Base-by-base conservation (phyloP, 2,113 vertebrate genomes). In the Brachyhypopomus gauderio region DNA sequence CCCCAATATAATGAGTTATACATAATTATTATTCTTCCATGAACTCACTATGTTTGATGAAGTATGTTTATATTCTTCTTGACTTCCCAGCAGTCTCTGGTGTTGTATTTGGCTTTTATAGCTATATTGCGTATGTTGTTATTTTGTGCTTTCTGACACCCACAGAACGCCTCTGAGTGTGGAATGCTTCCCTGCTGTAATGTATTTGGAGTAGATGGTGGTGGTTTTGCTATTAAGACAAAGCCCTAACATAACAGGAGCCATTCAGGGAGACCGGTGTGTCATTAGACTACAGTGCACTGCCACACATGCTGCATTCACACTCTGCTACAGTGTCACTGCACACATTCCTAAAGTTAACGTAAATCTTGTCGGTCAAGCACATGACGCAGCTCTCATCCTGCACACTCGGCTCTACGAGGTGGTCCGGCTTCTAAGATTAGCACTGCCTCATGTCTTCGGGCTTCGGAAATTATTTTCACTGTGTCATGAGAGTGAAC, bases 131-230 rank as follows among this genome's bases (percentile, higher is more conserved):
- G 41, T 45, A 36, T 89, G 88, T 91, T 92, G 90, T 90, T 92
- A 87, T 90, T 90, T 92, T 86, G 81, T 87, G 89, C 88, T 89
- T 89, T 83, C 82, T 88, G 83, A 83, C 86, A 89, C 85, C 85
- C 86, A 85, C 79, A 83, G 87, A 88, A 89, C 82, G 86, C 81
- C 84, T 88, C 36, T 59, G 75, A 5, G 66, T 64, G 77, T 56
- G 82, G 56, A 85, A 83, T 85, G 88, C 80, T 86, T 75, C 25
- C 74, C 75, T 84, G 80, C 83, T 52, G n/a, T 64, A 80, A 77
- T 84, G 79, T 83, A 69, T 76, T 66, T 20, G 67, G 55, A 67
- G 74, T 70, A 77, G 62, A 66, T 83, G 14, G 27, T 69, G 86
- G 87, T 86, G 86, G 88, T 81, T 67, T 30, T 27, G 48, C 63